phyloP scores from a whole-genome alignment of 1,140 invertebrate genomes.

The Brachionus asplanchnoidis region DNA sequence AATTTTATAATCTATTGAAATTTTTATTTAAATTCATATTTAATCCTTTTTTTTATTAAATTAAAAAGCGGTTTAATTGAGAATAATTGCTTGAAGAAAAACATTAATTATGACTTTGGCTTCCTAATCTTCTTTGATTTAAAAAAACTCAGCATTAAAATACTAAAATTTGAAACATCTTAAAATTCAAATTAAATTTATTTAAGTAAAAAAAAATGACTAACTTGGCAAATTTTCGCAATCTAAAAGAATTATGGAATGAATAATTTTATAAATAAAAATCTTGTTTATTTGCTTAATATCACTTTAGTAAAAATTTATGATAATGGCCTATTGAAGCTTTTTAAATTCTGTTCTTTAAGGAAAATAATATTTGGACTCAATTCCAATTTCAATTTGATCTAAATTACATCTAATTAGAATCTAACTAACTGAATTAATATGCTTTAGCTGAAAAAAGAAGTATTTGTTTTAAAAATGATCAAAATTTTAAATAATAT shows the following conservation, averaged over 20 bases:
- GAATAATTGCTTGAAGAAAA: too few species aligned
- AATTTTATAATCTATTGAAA: too few species aligned
- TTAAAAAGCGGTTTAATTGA: too few species aligned
- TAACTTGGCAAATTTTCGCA: too few species aligned
- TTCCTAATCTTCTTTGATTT: not conserved
- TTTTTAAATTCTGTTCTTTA: not conserved
- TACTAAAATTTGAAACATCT: too few species aligned
- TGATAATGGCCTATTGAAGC: not conserved
- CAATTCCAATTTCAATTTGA: not conserved
- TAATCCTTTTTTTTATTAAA: too few species aligned
- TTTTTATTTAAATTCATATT: too few species aligned
- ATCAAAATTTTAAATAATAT: too few species aligned
- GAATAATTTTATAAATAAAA: not conserved
- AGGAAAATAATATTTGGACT: not conserved
- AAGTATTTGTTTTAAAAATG: not conserved
- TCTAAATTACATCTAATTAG: not conserved
- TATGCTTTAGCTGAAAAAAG: not conserved
- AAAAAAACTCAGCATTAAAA: not conserved
- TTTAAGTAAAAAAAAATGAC: too few species aligned
- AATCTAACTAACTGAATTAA: not conserved
- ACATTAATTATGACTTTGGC: not conserved
- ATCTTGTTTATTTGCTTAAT: not conserved
- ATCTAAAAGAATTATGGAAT: not conserved
- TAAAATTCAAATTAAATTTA: too few species aligned
- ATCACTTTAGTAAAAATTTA: not conserved